These are phyloP conservation scores for Panulirus ornatus DNA, from an alignment of 1,140 invertebrate genomes.

Conservation along the genomic window DNA sequence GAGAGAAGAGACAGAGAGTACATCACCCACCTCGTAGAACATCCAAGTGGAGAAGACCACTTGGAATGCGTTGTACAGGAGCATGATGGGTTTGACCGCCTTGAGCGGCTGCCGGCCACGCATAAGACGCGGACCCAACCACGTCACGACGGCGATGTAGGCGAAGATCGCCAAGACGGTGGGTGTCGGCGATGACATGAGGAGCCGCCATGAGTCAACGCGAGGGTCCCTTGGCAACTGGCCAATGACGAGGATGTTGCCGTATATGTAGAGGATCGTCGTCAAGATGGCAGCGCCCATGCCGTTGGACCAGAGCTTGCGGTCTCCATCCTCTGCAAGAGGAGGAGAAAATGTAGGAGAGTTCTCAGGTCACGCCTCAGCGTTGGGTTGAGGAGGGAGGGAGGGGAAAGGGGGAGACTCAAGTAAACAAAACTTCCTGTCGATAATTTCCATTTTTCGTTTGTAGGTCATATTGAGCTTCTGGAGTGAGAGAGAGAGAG, in stretches of 20 bases:
- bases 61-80: slow-evolving; percentile 70
- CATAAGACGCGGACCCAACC: slow-evolving; percentile 63
- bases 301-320: slow-evolving; percentile 26
- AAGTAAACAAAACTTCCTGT: too few species aligned
- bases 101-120: slow-evolving; percentile 47
- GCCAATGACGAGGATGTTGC: slow-evolving; percentile 40
- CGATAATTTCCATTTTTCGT: too few species aligned
- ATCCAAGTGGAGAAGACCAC: slow-evolving; percentile 61
- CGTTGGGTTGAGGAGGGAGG: too few species aligned
- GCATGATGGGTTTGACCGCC: slow-evolving; percentile 57
- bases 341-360: too few species aligned
- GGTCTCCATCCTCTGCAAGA: not conserved
- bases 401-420: too few species aligned
- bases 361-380: too few species aligned
- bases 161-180: slow-evolving; percentile 40
- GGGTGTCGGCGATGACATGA: slow-evolving; percentile 40
- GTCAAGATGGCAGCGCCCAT: slow-evolving; percentile 22
- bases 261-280: slow-evolving; percentile 61
- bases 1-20: not conserved
- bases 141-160: slow-evolving; percentile 63
- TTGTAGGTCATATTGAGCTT: too few species aligned
- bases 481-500: too few species aligned
- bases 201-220: slow-evolving; percentile 54
- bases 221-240: slow-evolving; percentile 48
- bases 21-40: slow-evolving; percentile 62